Evolutionary conservation across 2,113 vertebrate species (phyloP).

Genomic region (rat (Rattus norvegicus)): DNA sequence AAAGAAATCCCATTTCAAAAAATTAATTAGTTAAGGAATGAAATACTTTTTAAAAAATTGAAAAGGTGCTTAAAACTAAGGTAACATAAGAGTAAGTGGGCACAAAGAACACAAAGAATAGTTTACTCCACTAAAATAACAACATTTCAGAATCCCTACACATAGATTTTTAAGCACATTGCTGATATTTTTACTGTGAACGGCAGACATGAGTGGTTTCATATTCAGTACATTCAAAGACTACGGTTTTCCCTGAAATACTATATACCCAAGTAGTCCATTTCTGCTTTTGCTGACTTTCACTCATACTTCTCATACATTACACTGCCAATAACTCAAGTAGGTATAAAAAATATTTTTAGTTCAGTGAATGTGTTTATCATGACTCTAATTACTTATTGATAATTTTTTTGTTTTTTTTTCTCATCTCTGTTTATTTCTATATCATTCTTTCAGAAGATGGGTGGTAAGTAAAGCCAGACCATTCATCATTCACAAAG

Average conservation of each 20-base stretch:
- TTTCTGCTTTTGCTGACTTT: neutral
- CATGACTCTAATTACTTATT: neutral
- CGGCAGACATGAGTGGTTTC: neutral
- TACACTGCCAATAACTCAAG: neutral
- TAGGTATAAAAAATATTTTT: constrained; percentile 32
- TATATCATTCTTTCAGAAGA: constrained; percentile 30
- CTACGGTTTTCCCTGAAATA: constrained; percentile 38
- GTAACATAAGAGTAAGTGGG: neutral
- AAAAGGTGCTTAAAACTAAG: constrained; percentile 11
- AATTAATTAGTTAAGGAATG: neutral
- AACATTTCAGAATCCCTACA: neutral
- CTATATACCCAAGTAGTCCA: neutral
- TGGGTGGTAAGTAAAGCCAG: neutral
- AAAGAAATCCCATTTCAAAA: neutral
- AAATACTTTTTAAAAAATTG: neutral
- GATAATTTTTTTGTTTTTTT: constrained; percentile 13
- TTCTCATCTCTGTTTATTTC: neutral
- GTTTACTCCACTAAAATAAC: neutral
- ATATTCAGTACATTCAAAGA: neutral
- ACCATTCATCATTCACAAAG: neutral
- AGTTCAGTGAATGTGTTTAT: constrained; percentile 29
- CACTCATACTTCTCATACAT: neutral
- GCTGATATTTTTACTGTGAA: neutral
- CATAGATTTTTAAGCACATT: neutral
- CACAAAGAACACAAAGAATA: constrained; percentile 16